Conservation (phyloP, 2,888 invertebrate genomes). For the Agonum fuliginosum region DNA sequence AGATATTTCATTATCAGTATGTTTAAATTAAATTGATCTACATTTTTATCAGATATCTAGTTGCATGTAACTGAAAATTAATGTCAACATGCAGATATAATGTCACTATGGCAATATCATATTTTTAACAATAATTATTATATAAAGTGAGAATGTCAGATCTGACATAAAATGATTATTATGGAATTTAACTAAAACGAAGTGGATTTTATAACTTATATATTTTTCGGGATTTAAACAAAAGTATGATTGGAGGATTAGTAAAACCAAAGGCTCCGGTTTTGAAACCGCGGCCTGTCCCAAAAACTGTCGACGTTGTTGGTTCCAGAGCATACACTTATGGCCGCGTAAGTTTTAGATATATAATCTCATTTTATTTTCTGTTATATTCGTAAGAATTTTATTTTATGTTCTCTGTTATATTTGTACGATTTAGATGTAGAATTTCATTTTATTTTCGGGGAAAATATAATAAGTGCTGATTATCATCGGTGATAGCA, state of each 20-base stretch:
- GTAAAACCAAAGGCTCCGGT: slow-evolving; percentile 10
- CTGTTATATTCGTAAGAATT: too few relatives aligned
- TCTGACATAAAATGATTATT: too few relatives aligned
- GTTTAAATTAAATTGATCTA: neutral
- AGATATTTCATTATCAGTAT: neutral
- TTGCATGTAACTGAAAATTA: neutral
- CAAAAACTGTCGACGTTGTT: slow-evolving; percentile 29
- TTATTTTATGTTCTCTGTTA: too few relatives aligned
- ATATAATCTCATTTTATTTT: too few relatives aligned
- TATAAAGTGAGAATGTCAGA: too few relatives aligned
- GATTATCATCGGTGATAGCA: too few relatives aligned
- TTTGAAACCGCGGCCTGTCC: slow-evolving; percentile 26
- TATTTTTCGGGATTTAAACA: neutral
- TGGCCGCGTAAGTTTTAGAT: slow-evolving; percentile 28
- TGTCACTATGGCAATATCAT: too few relatives aligned
- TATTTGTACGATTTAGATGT: too few relatives aligned
- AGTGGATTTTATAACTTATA: too few relatives aligned
- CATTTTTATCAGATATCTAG: neutral
- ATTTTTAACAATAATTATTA: too few relatives aligned
- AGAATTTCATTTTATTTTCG: too few relatives aligned
- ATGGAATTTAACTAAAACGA: too few relatives aligned
- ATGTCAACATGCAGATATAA: neutral
- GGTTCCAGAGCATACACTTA: neutral
- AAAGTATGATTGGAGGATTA: slow-evolving; percentile 17
- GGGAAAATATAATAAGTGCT: neutral